Evolutionary conservation across 2,888 invertebrate genomes (phyloP).

Genomic region (Mesorhabditis belari): DNA sequence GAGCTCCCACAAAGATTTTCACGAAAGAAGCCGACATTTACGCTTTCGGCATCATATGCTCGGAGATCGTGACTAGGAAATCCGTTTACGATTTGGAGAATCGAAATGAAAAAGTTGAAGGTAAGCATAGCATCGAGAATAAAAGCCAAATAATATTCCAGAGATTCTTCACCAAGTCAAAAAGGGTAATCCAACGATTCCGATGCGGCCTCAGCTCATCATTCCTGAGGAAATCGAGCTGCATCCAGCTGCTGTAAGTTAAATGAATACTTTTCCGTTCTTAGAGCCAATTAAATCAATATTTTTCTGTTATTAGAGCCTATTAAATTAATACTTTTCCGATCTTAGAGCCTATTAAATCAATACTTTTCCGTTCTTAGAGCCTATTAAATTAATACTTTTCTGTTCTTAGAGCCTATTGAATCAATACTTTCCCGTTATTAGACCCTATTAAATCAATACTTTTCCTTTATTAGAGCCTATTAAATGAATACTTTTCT

Average conservation of each 20-base stretch:
- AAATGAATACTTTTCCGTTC: too few species aligned
- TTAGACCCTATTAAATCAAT: too few species aligned
- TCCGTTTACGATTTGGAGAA: slow-evolving; percentile 45
- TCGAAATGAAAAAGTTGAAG: slow-evolving; percentile 22
- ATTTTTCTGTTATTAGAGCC: too few species aligned
- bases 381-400: too few species aligned
- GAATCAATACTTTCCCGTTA: too few species aligned
- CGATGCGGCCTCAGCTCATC: not conserved
- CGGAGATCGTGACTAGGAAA: slow-evolving; percentile 45
- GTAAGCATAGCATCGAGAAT: slow-evolving; percentile 1
- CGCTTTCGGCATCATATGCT: slow-evolving; percentile 46
- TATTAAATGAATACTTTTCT: too few species aligned
- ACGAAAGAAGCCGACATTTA: slow-evolving; percentile 44
- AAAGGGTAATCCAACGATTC: not conserved
- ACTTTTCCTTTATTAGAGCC: too few species aligned
- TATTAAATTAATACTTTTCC: too few species aligned
- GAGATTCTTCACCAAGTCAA: not conserved
- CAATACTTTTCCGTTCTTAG: too few species aligned
- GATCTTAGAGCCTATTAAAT: too few species aligned
- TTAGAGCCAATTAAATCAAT: too few species aligned
- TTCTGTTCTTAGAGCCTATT: too few species aligned
- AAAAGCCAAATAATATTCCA: not conserved
- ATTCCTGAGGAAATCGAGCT: not conserved
- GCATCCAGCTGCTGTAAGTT: not conserved
- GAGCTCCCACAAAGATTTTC: slow-evolving; percentile 13